phyloP scores from a whole-genome alignment of 2,797 vertebrate species.

The Paguma larvata region DNA sequence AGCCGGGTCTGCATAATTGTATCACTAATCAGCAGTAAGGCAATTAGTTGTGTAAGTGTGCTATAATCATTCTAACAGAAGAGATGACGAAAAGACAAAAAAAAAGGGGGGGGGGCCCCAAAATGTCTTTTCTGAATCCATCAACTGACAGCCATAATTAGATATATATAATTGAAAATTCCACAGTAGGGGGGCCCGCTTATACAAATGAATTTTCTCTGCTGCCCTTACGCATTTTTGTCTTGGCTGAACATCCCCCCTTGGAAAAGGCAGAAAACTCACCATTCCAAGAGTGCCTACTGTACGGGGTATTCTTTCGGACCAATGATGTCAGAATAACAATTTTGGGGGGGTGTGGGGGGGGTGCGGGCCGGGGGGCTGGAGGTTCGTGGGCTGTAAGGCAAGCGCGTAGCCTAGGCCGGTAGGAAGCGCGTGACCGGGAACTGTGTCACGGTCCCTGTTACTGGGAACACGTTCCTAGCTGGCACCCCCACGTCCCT shows the following conservation, averaged over 20 bases:
- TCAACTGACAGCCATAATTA: conserved; percentile 98
- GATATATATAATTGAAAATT: conserved; percentile 95
- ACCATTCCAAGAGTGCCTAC: conserved; percentile 88
- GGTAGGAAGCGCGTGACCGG: conserved; percentile 15
- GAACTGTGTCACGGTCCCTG: conserved; percentile 70
- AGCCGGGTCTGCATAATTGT: conserved; percentile 98
- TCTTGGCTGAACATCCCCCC: conserved; percentile 84
- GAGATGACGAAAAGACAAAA: conserved; percentile 95
- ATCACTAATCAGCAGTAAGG: conserved; percentile 99
- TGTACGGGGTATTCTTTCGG: conserved; percentile 88
- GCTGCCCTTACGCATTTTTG: conserved; percentile 90
- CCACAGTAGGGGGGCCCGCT: conserved; percentile 91
- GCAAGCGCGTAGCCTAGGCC: conserved; percentile 62
- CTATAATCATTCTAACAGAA: conserved; percentile 97
- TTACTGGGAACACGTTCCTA: conserved; percentile 70
- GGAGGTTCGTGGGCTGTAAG: conserved; percentile 36
- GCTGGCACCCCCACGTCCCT: conserved; percentile 67
- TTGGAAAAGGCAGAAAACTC: conserved; percentile 89
- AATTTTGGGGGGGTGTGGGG: conserved; percentile 73
- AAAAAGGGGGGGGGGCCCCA: conserved; percentile 91
- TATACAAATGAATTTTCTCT: conserved; percentile 93
- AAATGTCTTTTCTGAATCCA: conserved; percentile 92
- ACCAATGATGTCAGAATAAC: conserved; percentile 90
- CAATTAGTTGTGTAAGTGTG: conserved; percentile 99
- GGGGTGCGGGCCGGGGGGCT: neutral